Percentiles rank a stretch among this genome's conserved stretches.
Conservation (phyloP, 2,888 invertebrate species). For the Aphodius sticticus region DNA sequence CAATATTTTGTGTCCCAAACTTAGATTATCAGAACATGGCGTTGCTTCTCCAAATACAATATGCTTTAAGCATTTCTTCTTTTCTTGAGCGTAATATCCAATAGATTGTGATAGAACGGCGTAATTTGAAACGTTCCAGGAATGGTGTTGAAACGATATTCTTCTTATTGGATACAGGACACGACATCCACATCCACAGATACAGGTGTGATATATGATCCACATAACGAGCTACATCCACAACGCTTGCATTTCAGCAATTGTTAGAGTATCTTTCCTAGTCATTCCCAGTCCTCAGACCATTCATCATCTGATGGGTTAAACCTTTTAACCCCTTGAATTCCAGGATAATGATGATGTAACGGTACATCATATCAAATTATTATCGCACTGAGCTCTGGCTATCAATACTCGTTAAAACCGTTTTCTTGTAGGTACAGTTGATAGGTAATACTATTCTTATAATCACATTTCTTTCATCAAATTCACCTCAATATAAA, state of each 20-base stretch:
- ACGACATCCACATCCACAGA: conserved; percentile 6
- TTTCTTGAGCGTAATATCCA: no score
- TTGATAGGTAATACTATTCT: not conserved
- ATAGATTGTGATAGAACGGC: conserved; percentile 20
- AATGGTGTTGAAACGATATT: not conserved
- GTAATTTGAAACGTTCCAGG: conserved; percentile 24
- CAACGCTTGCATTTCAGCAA: conserved; percentile 35
- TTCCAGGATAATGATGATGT: conserved; percentile 54
- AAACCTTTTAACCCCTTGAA: conserved; percentile 54
- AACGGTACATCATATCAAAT: conserved; percentile 52
- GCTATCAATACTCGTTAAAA: conserved; percentile 51
- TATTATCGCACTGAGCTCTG: conserved; percentile 51
- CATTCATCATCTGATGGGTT: conserved; percentile 51
- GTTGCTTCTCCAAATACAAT: no score
- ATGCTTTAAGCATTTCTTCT: no score
- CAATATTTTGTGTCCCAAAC: no score
- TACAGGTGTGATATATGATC: conserved; percentile 30
- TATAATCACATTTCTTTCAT: not conserved
- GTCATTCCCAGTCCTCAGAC: conserved; percentile 4
- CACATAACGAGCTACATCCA: conserved; percentile 31
- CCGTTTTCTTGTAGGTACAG: conserved; percentile 27
- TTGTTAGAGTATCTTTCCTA: conserved; percentile 30
- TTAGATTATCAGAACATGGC: no score
- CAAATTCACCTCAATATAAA: not conserved
- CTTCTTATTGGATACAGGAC: not conserved